Base-by-base conservation (phyloP, 2,888 invertebrate species). In the Linnaemya vulpina region DNA sequence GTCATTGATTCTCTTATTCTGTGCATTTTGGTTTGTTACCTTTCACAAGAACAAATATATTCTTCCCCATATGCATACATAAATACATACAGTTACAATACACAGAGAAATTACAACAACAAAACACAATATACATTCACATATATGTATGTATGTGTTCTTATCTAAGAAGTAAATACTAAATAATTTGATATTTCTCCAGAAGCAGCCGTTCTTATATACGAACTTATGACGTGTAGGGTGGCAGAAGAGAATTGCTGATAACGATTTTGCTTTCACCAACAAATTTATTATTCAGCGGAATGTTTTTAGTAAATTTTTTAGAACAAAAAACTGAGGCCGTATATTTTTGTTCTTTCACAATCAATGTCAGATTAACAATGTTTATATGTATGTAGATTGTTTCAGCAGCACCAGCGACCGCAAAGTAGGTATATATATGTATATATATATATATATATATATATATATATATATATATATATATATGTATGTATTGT, bases 251-350 rank as follows among this genome's bases (percentile, higher is more conserved):
- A 46, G 13, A 20, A 46, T 62, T 11, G 43, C 20, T 71, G 76
- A 73, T 84, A 84, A 84, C 62, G 76, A 84, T 84, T 84, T 81
- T n/a, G n/a, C n/a, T n/a, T 81, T 60, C 68, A 55, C 25, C 13
- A 55, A 22, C 13, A 55, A 55, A 55, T 30, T 49, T 17, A 17
- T 9, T 17, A 17, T 17, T 49, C 49, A 17, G 17, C 49, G 9
- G 9, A 53, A 13, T 53, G 2, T 53, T 51, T 17, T 51, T 2
- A 7, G 2, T 17, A 10, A 10, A 1, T 40, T 40, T 43, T 43
- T 11, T 13, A 43, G 11, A 43, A 43, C 1, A 15, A 46, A 5
- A n/a, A 17, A 17, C 15, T 4, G 0, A 55, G 43, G 40, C 20
- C 20, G 53, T 7, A 11, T 60, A 62, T 15, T 17, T 22, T 43